These are phyloP conservation scores for Ciconia maguari DNA, from an alignment of 2,113 vertebrate species.

Conservation along the genomic window DNA sequence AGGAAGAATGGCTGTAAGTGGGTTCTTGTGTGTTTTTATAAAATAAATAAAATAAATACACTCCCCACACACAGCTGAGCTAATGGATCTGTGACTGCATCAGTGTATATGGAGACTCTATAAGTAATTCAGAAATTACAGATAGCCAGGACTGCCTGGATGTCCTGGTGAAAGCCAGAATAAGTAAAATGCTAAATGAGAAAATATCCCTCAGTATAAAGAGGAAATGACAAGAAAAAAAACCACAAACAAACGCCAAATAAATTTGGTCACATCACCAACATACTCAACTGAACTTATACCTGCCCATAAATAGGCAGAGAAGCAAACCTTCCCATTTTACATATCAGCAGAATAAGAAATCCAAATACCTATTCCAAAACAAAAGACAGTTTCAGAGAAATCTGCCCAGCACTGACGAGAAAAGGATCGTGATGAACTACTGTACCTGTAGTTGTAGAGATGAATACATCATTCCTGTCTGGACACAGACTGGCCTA, in stretches of 20 bases:
- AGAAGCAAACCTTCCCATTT: background rate
- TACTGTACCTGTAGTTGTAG: background rate
- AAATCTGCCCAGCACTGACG: background rate
- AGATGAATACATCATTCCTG: background rate
- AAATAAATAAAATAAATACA: background rate
- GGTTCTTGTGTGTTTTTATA: background rate
- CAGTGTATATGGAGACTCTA: background rate
- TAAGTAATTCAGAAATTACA: background rate
- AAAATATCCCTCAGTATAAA: background rate
- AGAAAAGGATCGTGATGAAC: background rate
- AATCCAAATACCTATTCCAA: background rate
- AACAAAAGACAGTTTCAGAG: background rate
- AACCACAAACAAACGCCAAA: fast-evolving
- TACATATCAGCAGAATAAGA: background rate
- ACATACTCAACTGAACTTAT: background rate
- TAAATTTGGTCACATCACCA: background rate
- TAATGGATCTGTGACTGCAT: background rate
- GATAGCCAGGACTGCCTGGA: background rate
- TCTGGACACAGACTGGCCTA: background rate
- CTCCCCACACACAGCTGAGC: fast-evolving
- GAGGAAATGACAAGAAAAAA: background rate
- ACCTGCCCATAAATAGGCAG: background rate
- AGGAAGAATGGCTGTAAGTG: background rate
- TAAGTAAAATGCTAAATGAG: background rate
- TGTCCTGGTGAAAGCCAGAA: background rate